Evolutionary conservation across 2,797 vertebrate species (phyloP), one percentile per base, ranked within the genome.

Genomic region (Pelochelys cantorii): DNA sequence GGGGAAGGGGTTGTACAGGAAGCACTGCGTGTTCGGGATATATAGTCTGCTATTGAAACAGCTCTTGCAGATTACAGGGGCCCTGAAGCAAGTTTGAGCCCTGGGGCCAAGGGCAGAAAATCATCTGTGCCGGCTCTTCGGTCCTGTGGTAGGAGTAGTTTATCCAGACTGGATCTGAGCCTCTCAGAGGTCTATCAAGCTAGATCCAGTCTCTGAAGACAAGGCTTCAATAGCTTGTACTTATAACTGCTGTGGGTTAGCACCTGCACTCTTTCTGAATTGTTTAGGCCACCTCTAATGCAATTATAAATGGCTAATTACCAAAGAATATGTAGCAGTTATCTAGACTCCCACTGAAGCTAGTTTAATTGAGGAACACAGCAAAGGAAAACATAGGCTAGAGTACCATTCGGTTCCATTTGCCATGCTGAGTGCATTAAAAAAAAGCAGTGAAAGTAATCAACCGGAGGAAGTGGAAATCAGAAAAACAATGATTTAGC

Each of bases 241-340:
- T 94, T 68, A 65, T 42, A 79, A 75, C 23, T 52, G 56, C 57
- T 81, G 20, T 62, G 82, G 89, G 92, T 31, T 79, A 65, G 42
- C 59, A 93, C 42, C 55, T 85, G 65, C 15, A 62, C 79, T 88
- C 89, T 94, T 18, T 31, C 54, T 84, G 42, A 93, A 65, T 65
- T 27, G 88, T 79, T 87, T 79, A 81, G 79, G 48, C 90, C 60
- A 88, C 48, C 48, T 65, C 65, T 90, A 90, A 81, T 83, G 68
- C 4, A 1, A 55, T 85, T 90, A 87, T 57, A 96, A 95, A 94
- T 92, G 81, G 84, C 84, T 85, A 59, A 89, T 93, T 96, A 81
- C 86, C 81, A 85, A 84, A 85, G 79, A 48, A 93, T 59, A 34
- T 54, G 81, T n/a, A 85, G 60, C 85, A 90, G 13, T 88, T 84